A percentile compares a stretch with the other conserved stretches of the same genome.
These are phyloP conservation scores for chimpanzee (Pan troglodytes) DNA, from an alignment of 2,113 vertebrate species.

Conservation along the genomic window NHGRI_mPanTro3-v2.1_pri NC_072398.2:113290501-113291000, in stretches of 20 bases:
- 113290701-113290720: constrained; percentile 51
- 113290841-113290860: not conserved
- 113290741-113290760: constrained; percentile 77
- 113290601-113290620: not conserved
- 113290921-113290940: accelerated
- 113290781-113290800: constrained; percentile 85
- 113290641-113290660: not conserved
- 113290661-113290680: constrained; percentile 26
- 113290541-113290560: not conserved
- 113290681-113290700: not conserved
- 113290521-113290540: not conserved
- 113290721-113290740: constrained; percentile 77
- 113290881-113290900: not conserved
- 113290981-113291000: not conserved
- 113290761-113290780: constrained; percentile 87
- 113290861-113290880: not conserved
- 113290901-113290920: not conserved
- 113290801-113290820: constrained; percentile 81
- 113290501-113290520: not conserved
- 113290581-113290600: not conserved
- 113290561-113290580: not conserved
- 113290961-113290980: not conserved
- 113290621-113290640: not conserved
- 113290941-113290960: not conserved
- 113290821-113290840: not conserved